Evolutionary conservation across 2,797 vertebrate genomes (phyloP), one percentile per base, ranked within the genome.

Genomic region (Valencia hispanica): DNA sequence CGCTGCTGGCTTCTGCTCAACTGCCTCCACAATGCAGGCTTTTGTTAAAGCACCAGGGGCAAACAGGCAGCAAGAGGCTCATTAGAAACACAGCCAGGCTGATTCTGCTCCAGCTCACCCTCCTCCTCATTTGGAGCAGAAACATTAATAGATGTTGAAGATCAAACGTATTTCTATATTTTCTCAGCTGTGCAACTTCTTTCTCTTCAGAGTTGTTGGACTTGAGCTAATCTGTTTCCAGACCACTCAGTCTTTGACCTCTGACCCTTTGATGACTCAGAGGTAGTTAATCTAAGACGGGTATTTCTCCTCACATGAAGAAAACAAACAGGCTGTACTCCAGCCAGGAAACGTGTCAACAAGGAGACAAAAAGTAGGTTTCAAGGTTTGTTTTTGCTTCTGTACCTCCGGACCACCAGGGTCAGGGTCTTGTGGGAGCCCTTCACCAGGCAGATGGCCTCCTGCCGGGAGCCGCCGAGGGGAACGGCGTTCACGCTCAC

Each of bases 371-470:
- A 50, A 25, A 22, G 7, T 18, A 32, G 1, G 17, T 14, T 30
- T 65, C 61, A 74, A 36, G 1, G 7, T 25, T 6, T 22, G 9
- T 0, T n/a, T n/a, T 73, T 18, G 39, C 25, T n/a, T 2, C 0
- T 0, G 69, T 94, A 98, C 97, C 97, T 96, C 88, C 94, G 96
- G 1, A 98, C 95, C 47, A 95, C 91, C 85, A 98, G 94, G 77
- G 93, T 94, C 83, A 99, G 88, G 0, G 92, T 96, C 91, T 94
- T 95, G 73, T 96, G 94, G 3, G 97, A 97, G 20, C 97, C 95
- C 87, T 98, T 99, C 80, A 98, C 97, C 91, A 98, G 94, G 77
- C 96, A 94, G 86, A 98, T 96, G 0, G 97, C 97, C 84, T 98
- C 97, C 93, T 96, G 96, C 18, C 96, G 94, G 81, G 96, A 98